Percentiles rank a stretch among this genome's conserved stretches.
Conservation (phyloP, 2,888 invertebrate genomes). For the Unio delphinus region DNA sequence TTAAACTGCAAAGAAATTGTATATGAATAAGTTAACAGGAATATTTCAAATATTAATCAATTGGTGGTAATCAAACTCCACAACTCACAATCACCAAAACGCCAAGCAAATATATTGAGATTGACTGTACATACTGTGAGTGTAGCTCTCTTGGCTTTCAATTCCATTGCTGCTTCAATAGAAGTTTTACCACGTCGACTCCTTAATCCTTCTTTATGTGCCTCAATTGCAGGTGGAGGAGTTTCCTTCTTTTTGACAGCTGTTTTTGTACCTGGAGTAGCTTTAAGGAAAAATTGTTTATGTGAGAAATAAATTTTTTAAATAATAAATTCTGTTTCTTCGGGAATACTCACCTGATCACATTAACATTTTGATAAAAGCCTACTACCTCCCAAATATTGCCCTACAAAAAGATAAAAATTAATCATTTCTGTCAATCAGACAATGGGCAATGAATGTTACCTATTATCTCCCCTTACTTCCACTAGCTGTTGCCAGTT, state of each 20-base stretch:
- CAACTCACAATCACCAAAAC: no score
- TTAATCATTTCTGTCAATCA: no score
- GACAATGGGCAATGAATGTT: no score
- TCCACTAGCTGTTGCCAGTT: no score
- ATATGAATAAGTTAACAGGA: no score
- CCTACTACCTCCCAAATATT: no score
- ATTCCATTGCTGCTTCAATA: slow-evolving; percentile 67
- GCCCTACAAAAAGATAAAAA: no score
- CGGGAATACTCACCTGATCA: not conserved
- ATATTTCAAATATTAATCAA: no score
- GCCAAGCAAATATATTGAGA: not conserved
- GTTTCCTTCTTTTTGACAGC: slow-evolving; percentile 27
- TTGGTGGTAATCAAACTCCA: no score
- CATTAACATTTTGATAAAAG: not conserved
- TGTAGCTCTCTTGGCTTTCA: slow-evolving; percentile 66
- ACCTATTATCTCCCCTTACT: no score
- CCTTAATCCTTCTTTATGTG: slow-evolving; percentile 47
- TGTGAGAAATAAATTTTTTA: not conserved
- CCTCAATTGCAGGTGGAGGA: slow-evolving; percentile 18
- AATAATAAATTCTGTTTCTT: not conserved
- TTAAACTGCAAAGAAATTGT: no score
- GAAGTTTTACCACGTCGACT: slow-evolving; percentile 55
- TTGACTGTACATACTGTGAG: slow-evolving; percentile 34
- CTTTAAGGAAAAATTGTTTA: slow-evolving; percentile 5
- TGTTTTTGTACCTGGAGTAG: slow-evolving; percentile 20